These are phyloP conservation scores for Morelia viridis DNA, from an alignment of 2,797 vertebrate species.

Conservation along the genomic window DNA sequence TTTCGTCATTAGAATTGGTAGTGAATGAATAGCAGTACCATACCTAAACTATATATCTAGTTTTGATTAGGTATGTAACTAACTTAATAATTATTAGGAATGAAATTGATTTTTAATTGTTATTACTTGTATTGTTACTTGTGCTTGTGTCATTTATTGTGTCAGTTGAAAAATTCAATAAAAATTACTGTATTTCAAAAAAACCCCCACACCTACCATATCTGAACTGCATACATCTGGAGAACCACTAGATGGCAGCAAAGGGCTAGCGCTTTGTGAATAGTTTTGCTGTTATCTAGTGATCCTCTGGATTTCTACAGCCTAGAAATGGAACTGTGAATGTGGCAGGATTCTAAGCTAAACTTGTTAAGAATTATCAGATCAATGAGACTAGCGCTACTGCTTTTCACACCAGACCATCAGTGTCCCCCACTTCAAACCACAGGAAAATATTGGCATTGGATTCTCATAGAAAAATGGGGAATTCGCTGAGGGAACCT, in stretches of 20 bases:
- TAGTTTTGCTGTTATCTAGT: not conserved
- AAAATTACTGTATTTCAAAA: not conserved
- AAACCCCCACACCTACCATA: not conserved
- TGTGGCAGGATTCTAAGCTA: not conserved
- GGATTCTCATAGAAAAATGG: not conserved
- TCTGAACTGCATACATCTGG: not conserved
- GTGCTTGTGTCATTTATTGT: not conserved
- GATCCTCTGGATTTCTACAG: not conserved
- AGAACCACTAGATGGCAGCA: not conserved
- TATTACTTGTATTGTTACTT: not conserved
- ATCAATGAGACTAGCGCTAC: not conserved
- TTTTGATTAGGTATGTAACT: not conserved
- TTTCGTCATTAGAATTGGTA: slow-evolving; percentile 14
- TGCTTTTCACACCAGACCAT: not conserved
- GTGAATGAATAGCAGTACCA: not conserved
- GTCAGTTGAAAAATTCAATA: not conserved
- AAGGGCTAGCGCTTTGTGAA: not conserved
- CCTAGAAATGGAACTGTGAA: not conserved
- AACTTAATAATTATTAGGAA: not conserved
- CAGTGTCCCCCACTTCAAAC: not conserved
- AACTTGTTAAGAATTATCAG: not conserved
- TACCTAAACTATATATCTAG: not conserved
- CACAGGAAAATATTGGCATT: not conserved
- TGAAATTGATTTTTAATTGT: not conserved
- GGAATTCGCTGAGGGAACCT: not conserved